Conservation (phyloP, 2,113 vertebrate species). For the Oreochromis aureus region DNA sequence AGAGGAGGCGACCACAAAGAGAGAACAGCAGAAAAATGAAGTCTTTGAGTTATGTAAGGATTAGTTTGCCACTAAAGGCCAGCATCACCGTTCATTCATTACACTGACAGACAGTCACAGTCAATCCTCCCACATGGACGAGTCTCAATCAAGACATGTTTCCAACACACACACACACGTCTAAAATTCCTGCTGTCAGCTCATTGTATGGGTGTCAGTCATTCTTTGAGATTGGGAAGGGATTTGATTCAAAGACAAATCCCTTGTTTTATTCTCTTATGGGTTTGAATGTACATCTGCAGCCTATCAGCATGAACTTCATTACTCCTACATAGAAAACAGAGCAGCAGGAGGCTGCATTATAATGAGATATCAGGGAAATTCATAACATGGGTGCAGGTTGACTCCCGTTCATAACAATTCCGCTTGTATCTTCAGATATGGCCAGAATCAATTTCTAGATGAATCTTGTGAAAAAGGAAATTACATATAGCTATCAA, state of each 20-base stretch:
- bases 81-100: not conserved
- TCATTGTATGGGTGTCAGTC: not conserved
- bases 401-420: not conserved
- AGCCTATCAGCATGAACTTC: not conserved
- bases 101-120: not conserved
- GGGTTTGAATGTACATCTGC: not conserved
- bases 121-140: not conserved
- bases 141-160: not conserved
- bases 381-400: not conserved
- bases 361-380: not conserved
- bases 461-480: not conserved
- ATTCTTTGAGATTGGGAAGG: not conserved
- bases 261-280: not conserved
- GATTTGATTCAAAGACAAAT: not conserved
- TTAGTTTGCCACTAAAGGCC: not conserved
- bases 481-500: not conserved
- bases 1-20: not conserved
- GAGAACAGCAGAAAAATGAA: not conserved
- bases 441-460: not conserved
- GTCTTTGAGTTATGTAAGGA: not conserved
- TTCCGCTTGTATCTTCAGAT: not conserved
- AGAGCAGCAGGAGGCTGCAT: not conserved
- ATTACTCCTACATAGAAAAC: not conserved
- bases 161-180: not conserved
- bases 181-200: not conserved